A percentile compares a stretch with the other conserved stretches of the same genome.
These are phyloP conservation scores for Carlito syrichta DNA, from an alignment of 2,113 vertebrate species.

Conservation along the genomic window DNA sequence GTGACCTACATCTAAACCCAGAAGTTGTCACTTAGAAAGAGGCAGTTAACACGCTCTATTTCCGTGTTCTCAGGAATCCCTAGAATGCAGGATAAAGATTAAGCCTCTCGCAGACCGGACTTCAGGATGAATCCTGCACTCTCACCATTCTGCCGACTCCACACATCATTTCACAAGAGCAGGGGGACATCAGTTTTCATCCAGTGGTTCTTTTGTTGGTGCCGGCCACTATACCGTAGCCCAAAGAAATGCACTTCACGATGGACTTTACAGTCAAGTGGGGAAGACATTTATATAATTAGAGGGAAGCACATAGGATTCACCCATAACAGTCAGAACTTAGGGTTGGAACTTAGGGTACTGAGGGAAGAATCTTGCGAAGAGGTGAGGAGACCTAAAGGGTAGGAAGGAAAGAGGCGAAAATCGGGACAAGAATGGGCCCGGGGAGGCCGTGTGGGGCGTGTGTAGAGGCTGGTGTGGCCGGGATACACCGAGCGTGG, in stretches of 20 bases:
- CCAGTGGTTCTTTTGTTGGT: background rate
- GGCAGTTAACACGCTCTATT: background rate
- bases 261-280: background rate
- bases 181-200: background rate
- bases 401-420: background rate
- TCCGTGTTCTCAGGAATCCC: background rate
- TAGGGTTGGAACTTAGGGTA: background rate
- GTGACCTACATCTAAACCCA: background rate
- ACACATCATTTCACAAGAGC: background rate
- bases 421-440: no score
- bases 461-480: background rate
- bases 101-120: background rate
- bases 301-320: background rate
- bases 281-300: background rate
- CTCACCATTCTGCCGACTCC: background rate
- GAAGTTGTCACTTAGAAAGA: background rate
- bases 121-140: background rate
- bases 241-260: background rate
- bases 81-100: background rate
- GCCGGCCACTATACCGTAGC: background rate
- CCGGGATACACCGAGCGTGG: background rate
- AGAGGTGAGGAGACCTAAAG: background rate
- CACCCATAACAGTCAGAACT: background rate
- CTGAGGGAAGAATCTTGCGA: background rate
- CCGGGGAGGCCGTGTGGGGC: no score